Base-by-base conservation (phyloP, 2,888 invertebrate species). In the Scaeva pyrastri region DNA sequence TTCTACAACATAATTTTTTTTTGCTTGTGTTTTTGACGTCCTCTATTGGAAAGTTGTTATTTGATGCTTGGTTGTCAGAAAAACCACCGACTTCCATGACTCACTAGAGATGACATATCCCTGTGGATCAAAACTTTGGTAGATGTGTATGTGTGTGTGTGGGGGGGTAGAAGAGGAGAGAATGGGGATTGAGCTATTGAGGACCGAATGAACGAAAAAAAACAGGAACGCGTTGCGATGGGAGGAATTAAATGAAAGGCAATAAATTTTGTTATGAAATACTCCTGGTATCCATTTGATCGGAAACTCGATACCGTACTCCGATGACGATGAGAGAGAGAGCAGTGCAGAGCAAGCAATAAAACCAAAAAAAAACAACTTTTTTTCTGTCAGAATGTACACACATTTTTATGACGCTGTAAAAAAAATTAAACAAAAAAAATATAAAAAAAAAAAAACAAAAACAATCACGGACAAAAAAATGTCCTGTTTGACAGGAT, bases 221-320 rank as follows among this genome's bases (percentile, higher is more conserved):
- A 58, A 11, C 19, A 8, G 16, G 19, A 7, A 14, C 19, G 14
- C 31, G 68, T 56, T 66, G 72, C 56, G 58, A 73, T 72, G 45
- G 60, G 26, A 62, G 62, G 73, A 85, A 85, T 85, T 85, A 81
- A 85, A 81, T 85, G 81, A 85, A 81, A 77, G 76, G 81, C 81
- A 85, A 85, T 85, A 85, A 85, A 85, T 85, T 85, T 52, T 81
- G 85, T 81, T 81, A 85, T 70, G 85, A 68, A 81, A 85, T 81
- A 85, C 81, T 81, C 68, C 26, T 68, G 76, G 77, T 81, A 85
- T 85, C 73, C 77, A 85, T 70, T 85, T 77, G 85, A 85, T 85
- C 73, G 81, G 85, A 77, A 81, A 85, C 50, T 50, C 77, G 81
- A 85, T 85, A 77, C 48, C 48, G 58, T 72, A 71, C 58, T 52